A percentile compares a stretch with the other conserved stretches of the same genome.
Conservation (phyloP, 2,113 vertebrate genomes). For the Eretmochelys imbricata region DNA sequence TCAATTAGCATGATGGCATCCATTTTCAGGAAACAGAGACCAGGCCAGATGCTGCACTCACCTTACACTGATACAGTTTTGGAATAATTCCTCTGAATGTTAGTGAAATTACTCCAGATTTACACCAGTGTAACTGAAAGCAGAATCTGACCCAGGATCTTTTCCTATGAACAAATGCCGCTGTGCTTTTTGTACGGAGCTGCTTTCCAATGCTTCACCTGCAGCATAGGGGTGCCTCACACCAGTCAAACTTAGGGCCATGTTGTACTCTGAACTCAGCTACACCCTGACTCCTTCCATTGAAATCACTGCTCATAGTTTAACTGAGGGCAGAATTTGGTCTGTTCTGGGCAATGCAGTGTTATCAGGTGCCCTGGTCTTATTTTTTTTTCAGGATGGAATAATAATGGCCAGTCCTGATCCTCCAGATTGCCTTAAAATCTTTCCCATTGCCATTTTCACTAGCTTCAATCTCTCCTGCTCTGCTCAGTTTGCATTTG, state of each 20-base stretch:
- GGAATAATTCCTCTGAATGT: constrained; percentile 55
- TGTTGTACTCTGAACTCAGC: not conserved
- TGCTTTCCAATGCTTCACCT: not conserved
- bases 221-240: not conserved
- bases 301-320: not conserved
- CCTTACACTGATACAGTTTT: constrained; percentile 52
- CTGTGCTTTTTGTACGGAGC: not conserved
- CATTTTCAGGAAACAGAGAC: constrained; percentile 77
- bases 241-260: not conserved
- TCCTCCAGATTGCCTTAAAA: not conserved
- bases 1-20: constrained; percentile 74
- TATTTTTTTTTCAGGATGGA: not conserved
- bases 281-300: not conserved
- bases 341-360: accelerated
- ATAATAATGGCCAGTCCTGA: not conserved
- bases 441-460: not conserved
- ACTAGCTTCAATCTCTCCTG: not conserved
- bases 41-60: constrained; percentile 52
- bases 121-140: not conserved
- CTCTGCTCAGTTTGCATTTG: not conserved
- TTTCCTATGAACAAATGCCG: not conserved
- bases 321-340: not conserved
- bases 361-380: not conserved
- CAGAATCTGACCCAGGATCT: constrained; percentile 35
- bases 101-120: constrained; percentile 70